Evolutionary conservation across 2,888 invertebrate genomes (phyloP).

Genomic region (Ganaspis brasiliensis): DNA sequence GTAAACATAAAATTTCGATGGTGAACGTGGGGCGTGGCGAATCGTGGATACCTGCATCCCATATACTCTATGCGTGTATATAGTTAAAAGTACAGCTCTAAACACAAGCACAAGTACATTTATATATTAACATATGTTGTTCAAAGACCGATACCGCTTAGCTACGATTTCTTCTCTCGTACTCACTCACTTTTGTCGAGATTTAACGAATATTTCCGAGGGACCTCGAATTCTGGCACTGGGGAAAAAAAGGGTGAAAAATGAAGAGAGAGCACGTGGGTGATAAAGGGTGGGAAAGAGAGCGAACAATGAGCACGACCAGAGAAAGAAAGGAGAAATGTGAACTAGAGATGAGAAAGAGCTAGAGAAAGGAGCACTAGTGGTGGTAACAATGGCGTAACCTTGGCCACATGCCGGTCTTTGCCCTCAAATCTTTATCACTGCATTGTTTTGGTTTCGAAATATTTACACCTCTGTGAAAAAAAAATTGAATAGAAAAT

Average conservation of each 20-base stretch:
- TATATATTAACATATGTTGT: slow-evolving; percentile 31
- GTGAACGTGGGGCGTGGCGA: slow-evolving; percentile 63
- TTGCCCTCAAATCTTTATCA: slow-evolving; percentile 39
- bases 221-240: slow-evolving; percentile 52
- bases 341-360: slow-evolving; percentile 45
- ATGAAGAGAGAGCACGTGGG: slow-evolving; percentile 42
- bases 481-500: not conserved
- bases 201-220: slow-evolving; percentile 65
- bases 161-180: slow-evolving; percentile 12
- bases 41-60: slow-evolving; percentile 42
- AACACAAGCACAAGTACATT: slow-evolving; percentile 48
- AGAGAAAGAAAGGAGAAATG: slow-evolving; percentile 28
- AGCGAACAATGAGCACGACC: slow-evolving; percentile 25
- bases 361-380: slow-evolving; percentile 35
- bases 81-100: slow-evolving; percentile 8
- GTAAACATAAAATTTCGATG: slow-evolving; percentile 60
- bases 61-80: not conserved
- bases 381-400: slow-evolving; percentile 44
- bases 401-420: slow-evolving; percentile 56
- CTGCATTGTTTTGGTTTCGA: slow-evolving; percentile 10
- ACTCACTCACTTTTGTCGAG: slow-evolving; percentile 63
- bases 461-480: not conserved
- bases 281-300: not conserved
- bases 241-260: slow-evolving; percentile 47
- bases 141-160: not conserved